Base-by-base conservation (phyloP, 2,113 vertebrate species). In the Muntiacus muntjak region DNA sequence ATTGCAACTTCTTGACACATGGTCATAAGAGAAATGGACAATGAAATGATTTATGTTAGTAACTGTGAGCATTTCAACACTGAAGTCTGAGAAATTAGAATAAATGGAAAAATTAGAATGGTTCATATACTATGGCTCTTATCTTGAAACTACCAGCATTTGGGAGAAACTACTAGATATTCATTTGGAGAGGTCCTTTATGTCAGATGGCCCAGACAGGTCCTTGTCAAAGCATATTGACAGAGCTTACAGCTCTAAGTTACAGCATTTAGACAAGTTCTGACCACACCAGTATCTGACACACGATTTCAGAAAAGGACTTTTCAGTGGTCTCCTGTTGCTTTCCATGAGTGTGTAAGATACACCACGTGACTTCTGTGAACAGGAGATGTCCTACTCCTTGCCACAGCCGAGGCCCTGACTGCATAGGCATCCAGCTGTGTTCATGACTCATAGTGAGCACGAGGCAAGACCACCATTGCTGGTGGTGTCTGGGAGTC, bases 81-180 rank as follows among this genome's bases (percentile, higher is more conserved):
- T 93, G 71, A 92, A 52, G 55, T 76, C 82, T 92, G 45, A 93
- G 50, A 92, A 96, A 78, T 86, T 71, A 91, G 33, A 96, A 78
- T 96, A 96, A 94, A 91, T 94, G 71, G 78, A 83, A 96, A 96
- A 96, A 93, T 85, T 92, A 91, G 57, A 95, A 90, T 89, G 92
- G 79, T 62, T 95, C 33, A 47, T 93, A 95, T 93, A 78, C 45
- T 92, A 36, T 87, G 86, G 93, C 82, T 10, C 67, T 97, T 92
- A 88, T 89, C 83, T 95, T 98, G 79, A 95, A 95, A 93, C 91
- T 84, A 79, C 40, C n/a, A 74, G 58, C 14, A 91, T 57, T 90
- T 97, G 62, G 30, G 83, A 93, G 91, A 86, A 96, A 82, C 54
- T 93, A 54, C 82, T 25, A 91, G 17, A 43, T 14, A 47, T 19